phyloP scores from a whole-genome alignment of 2,888 invertebrate genomes.

The Mythimna albipuncta region DNA sequence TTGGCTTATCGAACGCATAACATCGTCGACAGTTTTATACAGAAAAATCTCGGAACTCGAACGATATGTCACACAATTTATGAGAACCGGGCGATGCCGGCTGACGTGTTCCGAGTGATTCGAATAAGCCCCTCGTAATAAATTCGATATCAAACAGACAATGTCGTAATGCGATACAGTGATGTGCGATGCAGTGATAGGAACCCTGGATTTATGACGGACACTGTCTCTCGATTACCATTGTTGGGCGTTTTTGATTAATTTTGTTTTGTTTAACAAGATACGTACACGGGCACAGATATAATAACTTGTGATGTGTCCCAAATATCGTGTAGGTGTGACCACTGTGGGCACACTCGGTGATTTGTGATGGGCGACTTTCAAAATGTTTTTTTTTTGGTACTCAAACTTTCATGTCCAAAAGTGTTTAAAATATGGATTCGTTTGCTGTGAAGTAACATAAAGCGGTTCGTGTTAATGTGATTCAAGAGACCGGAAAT shows the following conservation, averaged over 20 bases:
- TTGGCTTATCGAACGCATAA: slow-evolving; percentile 60
- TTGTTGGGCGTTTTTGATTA: slow-evolving; percentile 73
- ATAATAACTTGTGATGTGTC: slow-evolving; percentile 59
- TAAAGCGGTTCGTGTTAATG: slow-evolving; percentile 52
- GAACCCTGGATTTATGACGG: slow-evolving; percentile 81
- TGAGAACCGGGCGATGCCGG: slow-evolving; percentile 80
- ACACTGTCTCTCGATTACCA: slow-evolving; percentile 72
- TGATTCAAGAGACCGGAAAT: slow-evolving; percentile 59
- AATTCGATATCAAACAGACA: slow-evolving; percentile 87
- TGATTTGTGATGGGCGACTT: slow-evolving; percentile 61
- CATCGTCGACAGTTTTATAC: slow-evolving; percentile 71
- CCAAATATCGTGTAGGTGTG: slow-evolving; percentile 61
- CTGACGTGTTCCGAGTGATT: slow-evolving; percentile 85
- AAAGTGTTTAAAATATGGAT: slow-evolving; percentile 49
- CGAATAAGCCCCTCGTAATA: slow-evolving; percentile 82
- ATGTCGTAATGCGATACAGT: slow-evolving; percentile 86
- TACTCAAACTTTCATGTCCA: slow-evolving; percentile 52
- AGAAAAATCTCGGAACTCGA: slow-evolving; percentile 82
- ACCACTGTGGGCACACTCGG: slow-evolving; percentile 57
- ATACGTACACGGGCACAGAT: slow-evolving; percentile 55
- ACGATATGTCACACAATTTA: slow-evolving; percentile 88
- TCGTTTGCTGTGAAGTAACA: slow-evolving; percentile 35
- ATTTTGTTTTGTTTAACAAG: slow-evolving; percentile 74
- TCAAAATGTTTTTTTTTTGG: slow-evolving; percentile 29
- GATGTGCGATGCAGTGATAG: slow-evolving; percentile 84